These are phyloP conservation scores for Vanessa cardui DNA, from an alignment of 2,888 invertebrate genomes.

Conservation along the genomic window DNA sequence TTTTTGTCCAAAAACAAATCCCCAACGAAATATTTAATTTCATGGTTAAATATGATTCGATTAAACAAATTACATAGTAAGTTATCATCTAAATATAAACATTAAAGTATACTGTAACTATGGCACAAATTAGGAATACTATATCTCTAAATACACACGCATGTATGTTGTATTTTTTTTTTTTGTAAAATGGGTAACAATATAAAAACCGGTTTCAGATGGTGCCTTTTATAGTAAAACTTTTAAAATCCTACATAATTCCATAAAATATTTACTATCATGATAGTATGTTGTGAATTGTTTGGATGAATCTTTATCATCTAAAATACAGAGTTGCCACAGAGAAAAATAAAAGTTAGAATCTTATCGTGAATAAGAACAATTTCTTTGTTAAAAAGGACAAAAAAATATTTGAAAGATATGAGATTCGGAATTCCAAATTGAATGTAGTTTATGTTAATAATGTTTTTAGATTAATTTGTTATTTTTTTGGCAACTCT, in stretches of 20 bases:
- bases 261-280: neutral
- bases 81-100: conserved; percentile 17
- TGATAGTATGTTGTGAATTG: neutral
- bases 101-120: conserved; percentile 30
- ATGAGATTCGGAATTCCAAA: conserved; percentile 8
- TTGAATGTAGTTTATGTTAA: neutral
- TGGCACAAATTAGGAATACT: conserved; percentile 44
- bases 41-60: neutral
- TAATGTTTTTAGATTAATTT: neutral
- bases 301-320: too few relatives aligned
- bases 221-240: neutral
- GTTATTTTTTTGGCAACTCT: neutral
- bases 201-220: neutral
- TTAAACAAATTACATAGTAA: neutral
- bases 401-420: neutral
- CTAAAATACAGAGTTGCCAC: neutral
- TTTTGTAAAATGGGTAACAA: neutral
- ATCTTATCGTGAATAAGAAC: neutral
- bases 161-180: neutral
- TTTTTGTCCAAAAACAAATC: neutral
- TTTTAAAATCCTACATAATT: neutral
- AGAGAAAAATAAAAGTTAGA: neutral
- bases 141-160: conserved; percentile 16
- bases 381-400: neutral
- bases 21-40: neutral